phyloP scores from a whole-genome alignment of 2,888 invertebrate genomes.

The Galeopsomyia nigrocyanea region DNA sequence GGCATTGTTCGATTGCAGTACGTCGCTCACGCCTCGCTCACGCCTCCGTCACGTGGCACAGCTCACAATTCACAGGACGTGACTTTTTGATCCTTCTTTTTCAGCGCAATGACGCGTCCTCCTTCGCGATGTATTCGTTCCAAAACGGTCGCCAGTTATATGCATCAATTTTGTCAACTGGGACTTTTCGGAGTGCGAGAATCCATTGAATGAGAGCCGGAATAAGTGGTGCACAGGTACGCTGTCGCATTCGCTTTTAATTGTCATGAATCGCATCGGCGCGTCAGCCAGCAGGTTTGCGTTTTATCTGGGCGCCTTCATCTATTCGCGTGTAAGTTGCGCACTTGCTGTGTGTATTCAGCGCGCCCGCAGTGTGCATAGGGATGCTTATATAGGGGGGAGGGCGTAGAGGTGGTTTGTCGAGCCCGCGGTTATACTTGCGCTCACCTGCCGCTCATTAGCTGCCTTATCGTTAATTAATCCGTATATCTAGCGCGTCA shows the following conservation, averaged over 20 bases:
- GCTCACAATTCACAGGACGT: slow-evolving; percentile 66
- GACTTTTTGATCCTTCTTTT: slow-evolving; percentile 58
- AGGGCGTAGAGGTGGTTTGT: not conserved
- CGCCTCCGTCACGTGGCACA: slow-evolving; percentile 67
- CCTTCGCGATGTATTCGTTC: slow-evolving; percentile 7
- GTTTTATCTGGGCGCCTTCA: slow-evolving; percentile 42
- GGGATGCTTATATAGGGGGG: slow-evolving; percentile 44
- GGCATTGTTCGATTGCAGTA: slow-evolving; percentile 66
- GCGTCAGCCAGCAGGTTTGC: slow-evolving; percentile 3
- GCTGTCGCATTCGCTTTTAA: slow-evolving; percentile 17
- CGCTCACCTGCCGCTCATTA: slow-evolving; percentile 68
- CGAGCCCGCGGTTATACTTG: slow-evolving; percentile 50
- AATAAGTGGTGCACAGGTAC: too few relatives aligned
- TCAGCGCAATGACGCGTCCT: slow-evolving; percentile 5
- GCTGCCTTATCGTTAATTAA: slow-evolving; percentile 68
- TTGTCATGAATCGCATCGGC: slow-evolving; percentile 33
- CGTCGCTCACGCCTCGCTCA: slow-evolving; percentile 66
- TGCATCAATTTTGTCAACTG: slow-evolving; percentile 6
- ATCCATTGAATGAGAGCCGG: too few relatives aligned
- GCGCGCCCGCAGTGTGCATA: slow-evolving; percentile 43
- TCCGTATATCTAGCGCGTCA: slow-evolving; percentile 66
- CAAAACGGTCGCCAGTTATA: not conserved
- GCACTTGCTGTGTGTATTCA: slow-evolving; percentile 43
- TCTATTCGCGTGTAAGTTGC: slow-evolving; percentile 44
- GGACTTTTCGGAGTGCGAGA: slow-evolving; percentile 8